phyloP scores from a whole-genome alignment of 2,113 vertebrate genomes.

The Andinoacara biseriatus region DNA sequence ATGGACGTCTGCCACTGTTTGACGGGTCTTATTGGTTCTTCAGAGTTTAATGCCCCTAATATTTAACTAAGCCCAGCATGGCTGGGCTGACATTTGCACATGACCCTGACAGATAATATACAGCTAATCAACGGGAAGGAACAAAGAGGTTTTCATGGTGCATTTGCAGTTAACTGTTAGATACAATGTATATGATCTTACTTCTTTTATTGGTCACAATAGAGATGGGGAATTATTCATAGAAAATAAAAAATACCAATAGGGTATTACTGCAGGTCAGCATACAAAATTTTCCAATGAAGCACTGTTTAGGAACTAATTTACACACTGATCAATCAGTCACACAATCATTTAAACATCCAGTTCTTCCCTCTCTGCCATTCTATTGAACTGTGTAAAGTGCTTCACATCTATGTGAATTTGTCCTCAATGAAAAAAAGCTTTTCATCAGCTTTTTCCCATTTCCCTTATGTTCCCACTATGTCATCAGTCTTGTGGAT shows the following conservation, averaged over 20 bases:
- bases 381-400: constrained; percentile 28
- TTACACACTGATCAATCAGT: not conserved
- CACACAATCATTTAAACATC: constrained; percentile 18
- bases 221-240: not conserved
- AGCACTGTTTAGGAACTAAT: not conserved
- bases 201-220: not conserved
- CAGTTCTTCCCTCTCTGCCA: constrained; percentile 5
- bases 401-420: constrained; percentile 36
- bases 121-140: constrained; percentile 14
- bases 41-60: constrained; percentile 48
- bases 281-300: not conserved
- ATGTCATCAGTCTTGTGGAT: constrained; percentile 64
- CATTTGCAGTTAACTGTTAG: not conserved
- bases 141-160: constrained; percentile 24
- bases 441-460: constrained; percentile 56
- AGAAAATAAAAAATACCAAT: not conserved
- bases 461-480: constrained; percentile 59
- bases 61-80: constrained; percentile 39
- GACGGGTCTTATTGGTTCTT: constrained; percentile 52
- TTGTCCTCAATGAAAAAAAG: constrained; percentile 44
- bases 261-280: not conserved
- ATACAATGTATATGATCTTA: constrained; percentile 4
- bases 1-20: constrained; percentile 39
- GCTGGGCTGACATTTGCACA: constrained; percentile 53
- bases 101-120: constrained; percentile 35